Evolutionary conservation across 1,140 invertebrate genomes (phyloP), one percentile per base, ranked within the genome.

Genomic region (Eubasilissa regina): DNA sequence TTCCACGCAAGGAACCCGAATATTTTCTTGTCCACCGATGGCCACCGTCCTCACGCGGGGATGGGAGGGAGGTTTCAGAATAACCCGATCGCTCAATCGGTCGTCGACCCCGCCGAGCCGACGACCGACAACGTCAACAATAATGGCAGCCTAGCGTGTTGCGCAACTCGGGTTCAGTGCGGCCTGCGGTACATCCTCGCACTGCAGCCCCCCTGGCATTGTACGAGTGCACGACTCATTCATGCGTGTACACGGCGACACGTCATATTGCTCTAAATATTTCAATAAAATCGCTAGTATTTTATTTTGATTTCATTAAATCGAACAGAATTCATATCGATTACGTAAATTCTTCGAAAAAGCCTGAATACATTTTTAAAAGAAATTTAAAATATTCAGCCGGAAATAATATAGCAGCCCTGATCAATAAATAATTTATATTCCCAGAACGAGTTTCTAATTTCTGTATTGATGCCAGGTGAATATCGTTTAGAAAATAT

Each of bases 71-170:
- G 25, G 47, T 25, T 70, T 53, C 62, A 43, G 77, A 77, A 77
- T 77, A 55, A 45, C 76, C 76, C 53, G 56, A 66, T 10, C 66
- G 51, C 47, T 80, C 77, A 80, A 80, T 80, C 79, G 79, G 79
- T 45, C 75, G 47, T 55, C 70, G 79, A 80, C 66, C 68, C 55
- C 35, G 44, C 35, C 44, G 66, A 58, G 66, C 66, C 79, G 48
- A 77, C 68, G 79, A 77, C 75, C 79, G 66, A 73, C 75, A 64
- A 25, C 53, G 75, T 73, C 79, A 80, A 80, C 79, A 80, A 74
- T 74, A 74, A 74, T 74, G 70, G 66, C 68, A 48, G 13, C 53
- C 70, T 45, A 13, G 70, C 70, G 53, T 74, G 79, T 80, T 80
- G 79, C 79, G 74, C 79, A 80, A 80, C 79, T 25, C 53, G 15